These are phyloP conservation scores for Hylia prasina DNA, from an alignment of 2,113 vertebrate genomes.

Conservation along the genomic window DNA sequence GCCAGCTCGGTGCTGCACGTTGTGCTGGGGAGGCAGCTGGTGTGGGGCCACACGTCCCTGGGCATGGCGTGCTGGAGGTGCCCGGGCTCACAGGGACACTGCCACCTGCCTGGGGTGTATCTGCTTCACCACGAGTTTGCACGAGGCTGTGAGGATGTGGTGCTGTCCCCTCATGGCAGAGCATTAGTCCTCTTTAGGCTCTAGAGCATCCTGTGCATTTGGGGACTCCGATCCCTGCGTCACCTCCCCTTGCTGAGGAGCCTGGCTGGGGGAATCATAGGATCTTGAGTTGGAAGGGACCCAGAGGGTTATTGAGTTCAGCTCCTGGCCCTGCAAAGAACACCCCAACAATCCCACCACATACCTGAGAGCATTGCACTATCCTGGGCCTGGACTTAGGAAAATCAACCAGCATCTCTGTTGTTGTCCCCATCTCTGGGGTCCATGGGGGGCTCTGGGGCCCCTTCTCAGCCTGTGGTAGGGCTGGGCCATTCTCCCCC, in stretches of 20 bases:
- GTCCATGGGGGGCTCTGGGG: not conserved
- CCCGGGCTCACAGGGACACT: not conserved
- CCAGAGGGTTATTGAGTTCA: not conserved
- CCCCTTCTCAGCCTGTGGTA: not conserved
- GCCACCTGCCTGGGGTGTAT: fast-evolving
- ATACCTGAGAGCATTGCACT: not conserved
- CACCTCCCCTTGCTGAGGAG: not conserved
- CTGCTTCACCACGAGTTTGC: fast-evolving
- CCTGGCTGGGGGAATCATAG: fast-evolving
- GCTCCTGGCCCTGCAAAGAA: not conserved
- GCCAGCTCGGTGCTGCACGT: not conserved
- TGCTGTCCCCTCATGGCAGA: fast-evolving
- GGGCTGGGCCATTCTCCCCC: fast-evolving
- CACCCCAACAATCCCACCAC: not conserved
- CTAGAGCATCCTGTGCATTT: not conserved
- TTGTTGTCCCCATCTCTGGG: not conserved
- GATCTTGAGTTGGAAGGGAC: not conserved
- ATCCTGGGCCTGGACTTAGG: not conserved
- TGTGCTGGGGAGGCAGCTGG: not conserved
- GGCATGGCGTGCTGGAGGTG: fast-evolving
- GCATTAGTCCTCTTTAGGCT: not conserved
- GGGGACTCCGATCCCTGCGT: not conserved
- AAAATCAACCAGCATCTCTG: fast-evolving
- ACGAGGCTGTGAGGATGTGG: fast-evolving
- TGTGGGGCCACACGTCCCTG: fast-evolving